Percentiles rank a stretch among this genome's conserved stretches.
phyloP scores from a whole-genome alignment of 2,888 invertebrate species.

The Steromphala cineraria region DNA sequence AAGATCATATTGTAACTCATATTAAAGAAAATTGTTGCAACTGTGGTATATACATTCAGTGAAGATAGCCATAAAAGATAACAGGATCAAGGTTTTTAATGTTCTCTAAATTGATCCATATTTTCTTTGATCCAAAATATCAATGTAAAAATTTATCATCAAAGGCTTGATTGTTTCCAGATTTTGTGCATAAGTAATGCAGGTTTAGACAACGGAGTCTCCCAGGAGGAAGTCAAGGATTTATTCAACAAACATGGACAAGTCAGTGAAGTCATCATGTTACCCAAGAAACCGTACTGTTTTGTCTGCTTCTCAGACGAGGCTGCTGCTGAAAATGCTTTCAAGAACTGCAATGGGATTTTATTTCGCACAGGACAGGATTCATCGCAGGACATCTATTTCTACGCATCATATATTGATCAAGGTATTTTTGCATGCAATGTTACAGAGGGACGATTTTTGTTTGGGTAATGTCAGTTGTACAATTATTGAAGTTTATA shows the following conservation, averaged over 20 bases:
- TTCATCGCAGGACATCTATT: constrained; percentile 48
- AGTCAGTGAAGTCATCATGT: constrained; percentile 82
- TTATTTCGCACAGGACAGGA: constrained; percentile 76
- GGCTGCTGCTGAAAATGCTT: constrained; percentile 76
- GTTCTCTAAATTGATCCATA: no score
- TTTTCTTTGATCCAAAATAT: no score
- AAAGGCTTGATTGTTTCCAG: constrained; percentile 77
- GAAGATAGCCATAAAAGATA: no score
- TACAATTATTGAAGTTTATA: no score
- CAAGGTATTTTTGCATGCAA: constrained; percentile 75
- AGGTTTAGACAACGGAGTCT: constrained; percentile 88
- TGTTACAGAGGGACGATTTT: no score
- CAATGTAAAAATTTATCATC: no score
- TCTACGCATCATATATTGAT: constrained; percentile 83
- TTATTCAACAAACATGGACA: constrained; percentile 78
- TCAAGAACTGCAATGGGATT: constrained; percentile 48
- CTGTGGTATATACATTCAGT: no score
- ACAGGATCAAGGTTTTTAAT: no score
- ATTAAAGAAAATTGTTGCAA: no score
- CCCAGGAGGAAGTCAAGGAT: constrained; percentile 80
- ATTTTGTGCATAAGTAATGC: constrained; percentile 88
- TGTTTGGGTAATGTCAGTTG: no score
- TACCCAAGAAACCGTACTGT: constrained; percentile 88
- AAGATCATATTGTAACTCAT: no score
- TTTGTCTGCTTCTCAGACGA: constrained; percentile 81